phyloP scores from a whole-genome alignment of 2,888 invertebrate genomes.

The Tiliacea aurago region DNA sequence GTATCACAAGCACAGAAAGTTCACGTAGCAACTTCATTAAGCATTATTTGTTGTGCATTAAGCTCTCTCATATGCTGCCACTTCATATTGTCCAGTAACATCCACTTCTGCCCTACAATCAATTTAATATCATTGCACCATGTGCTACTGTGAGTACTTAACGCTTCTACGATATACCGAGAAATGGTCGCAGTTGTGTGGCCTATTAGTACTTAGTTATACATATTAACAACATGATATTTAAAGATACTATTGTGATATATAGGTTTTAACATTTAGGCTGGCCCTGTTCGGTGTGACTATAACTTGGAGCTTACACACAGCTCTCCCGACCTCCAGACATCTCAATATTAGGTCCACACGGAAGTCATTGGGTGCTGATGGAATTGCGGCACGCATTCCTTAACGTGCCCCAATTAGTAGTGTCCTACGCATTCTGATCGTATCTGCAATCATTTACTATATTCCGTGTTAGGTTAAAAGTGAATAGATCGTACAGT shows the following conservation, averaged over 20 bases:
- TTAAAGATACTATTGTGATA: not conserved
- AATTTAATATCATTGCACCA: constrained; percentile 9
- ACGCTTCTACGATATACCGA: not conserved
- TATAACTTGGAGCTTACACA: constrained; percentile 9
- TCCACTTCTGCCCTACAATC: not conserved
- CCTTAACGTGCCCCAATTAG: constrained; percentile 52
- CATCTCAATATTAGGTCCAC: constrained; percentile 47
- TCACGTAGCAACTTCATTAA: not conserved
- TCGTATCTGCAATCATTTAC: constrained; percentile 31
- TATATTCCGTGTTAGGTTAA: constrained; percentile 4
- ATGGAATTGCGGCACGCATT: constrained; percentile 68
- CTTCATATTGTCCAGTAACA: constrained; percentile 4
- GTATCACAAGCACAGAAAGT: not conserved
- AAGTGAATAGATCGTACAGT: constrained; percentile 2
- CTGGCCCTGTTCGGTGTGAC: not conserved
- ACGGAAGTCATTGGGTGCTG: constrained; percentile 47
- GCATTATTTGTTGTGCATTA: constrained; percentile 3
- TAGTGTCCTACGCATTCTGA: constrained; percentile 34
- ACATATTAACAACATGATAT: not conserved
- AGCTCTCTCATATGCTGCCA: constrained; percentile 9
- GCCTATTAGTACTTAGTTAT: not conserved
- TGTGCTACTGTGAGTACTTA: not conserved
- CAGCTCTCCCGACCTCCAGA: constrained; percentile 20
- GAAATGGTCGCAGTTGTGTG: not conserved
- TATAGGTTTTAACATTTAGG: not conserved